Evolutionary conservation across 2,797 vertebrate species (phyloP), one percentile per base, ranked within the genome.

Genomic region (Peromyscus melanophrys): DNA sequence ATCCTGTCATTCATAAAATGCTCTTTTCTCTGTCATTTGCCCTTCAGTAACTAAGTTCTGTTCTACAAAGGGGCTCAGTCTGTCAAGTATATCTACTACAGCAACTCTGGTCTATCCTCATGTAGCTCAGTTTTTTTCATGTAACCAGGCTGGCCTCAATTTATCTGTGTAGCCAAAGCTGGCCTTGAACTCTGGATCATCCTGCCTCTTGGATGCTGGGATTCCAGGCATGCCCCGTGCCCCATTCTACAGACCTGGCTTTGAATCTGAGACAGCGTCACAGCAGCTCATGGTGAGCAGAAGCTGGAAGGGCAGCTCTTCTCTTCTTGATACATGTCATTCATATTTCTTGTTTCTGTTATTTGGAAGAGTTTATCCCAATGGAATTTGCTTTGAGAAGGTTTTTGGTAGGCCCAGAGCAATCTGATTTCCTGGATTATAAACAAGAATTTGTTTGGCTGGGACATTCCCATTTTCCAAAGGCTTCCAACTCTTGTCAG

Each of bases 401-500:
- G 23, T 13, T 90, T 95, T 90, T 77, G 46, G 55, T 88, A 84
- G 37, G 14, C 19, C 29, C 59, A 11, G 61, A 90, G 61, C 11
- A 84, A 16, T 19, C 12, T 63, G n/a, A 43, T 89, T 63, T 94
- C n/a, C 63, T 83, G 34, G 1, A 4, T 40, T 86, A 25, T 65
- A 40, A 89, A 71, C 34, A 29, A 59, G 94, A 85, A 65, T 8
- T 23, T 40, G 1, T 49, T 76, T 78, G 40, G 6, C 57, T 4
- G 7, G 40, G 52, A 89, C 27, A 40, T 43, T 93, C 76, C 59
- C 14, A 80, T 49, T 73, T 95, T 89, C 85, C 25, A 88, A 80
- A 34, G 78, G 43, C 27, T 55, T 46, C 27, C 61, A 78, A 55
- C 37, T 69, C 55, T n/a, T 61, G 77, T 95, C 23, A 9, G 37